phyloP scores from a whole-genome alignment of 2,888 invertebrate species.

The Nysson spinosus region DNA sequence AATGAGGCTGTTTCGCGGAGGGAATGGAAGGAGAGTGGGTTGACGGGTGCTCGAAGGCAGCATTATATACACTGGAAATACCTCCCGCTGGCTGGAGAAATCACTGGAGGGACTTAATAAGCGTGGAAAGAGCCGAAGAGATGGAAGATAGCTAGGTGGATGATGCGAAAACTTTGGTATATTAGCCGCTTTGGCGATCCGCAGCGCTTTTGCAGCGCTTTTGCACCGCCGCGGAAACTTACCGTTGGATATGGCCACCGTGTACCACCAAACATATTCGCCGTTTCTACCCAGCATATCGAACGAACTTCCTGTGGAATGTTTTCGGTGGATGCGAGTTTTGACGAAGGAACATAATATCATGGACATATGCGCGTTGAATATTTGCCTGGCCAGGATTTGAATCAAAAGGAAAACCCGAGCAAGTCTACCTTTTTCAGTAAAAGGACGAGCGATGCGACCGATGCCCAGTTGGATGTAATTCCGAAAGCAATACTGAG shows the following conservation, averaged over 20 bases:
- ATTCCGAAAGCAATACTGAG: constrained; percentile 7
- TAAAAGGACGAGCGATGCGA: constrained; percentile 1
- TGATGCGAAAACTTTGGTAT: constrained; percentile 77
- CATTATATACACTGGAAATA: constrained; percentile 57
- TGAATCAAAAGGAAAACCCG: constrained; percentile 16
- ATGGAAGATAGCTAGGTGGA: constrained; percentile 73
- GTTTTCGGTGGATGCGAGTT: constrained; percentile 23
- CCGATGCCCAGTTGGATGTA: constrained; percentile 5
- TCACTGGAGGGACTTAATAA: constrained; percentile 76
- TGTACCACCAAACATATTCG: constrained; percentile 41
- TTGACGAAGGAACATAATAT: constrained; percentile 24
- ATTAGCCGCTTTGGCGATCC: constrained; percentile 75
- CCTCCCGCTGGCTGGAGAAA: constrained; percentile 68
- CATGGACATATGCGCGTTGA: constrained; percentile 5
- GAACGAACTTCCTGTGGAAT: constrained; percentile 43
- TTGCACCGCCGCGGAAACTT: constrained; percentile 66
- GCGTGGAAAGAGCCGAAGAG: constrained; percentile 71
- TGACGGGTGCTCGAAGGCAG: constrained; percentile 62
- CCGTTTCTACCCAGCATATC: constrained; percentile 29
- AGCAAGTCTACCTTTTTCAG: constrained; percentile 16
- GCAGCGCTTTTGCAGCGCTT: constrained; percentile 70
- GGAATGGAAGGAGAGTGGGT: constrained; percentile 43
- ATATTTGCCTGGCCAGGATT: constrained; percentile 19
- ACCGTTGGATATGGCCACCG: constrained; percentile 53
- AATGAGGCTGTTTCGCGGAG: constrained; percentile 37